These are phyloP conservation scores for Poecilia gillii DNA, from an alignment of 2,797 vertebrate genomes.

Conservation along the genomic window DNA sequence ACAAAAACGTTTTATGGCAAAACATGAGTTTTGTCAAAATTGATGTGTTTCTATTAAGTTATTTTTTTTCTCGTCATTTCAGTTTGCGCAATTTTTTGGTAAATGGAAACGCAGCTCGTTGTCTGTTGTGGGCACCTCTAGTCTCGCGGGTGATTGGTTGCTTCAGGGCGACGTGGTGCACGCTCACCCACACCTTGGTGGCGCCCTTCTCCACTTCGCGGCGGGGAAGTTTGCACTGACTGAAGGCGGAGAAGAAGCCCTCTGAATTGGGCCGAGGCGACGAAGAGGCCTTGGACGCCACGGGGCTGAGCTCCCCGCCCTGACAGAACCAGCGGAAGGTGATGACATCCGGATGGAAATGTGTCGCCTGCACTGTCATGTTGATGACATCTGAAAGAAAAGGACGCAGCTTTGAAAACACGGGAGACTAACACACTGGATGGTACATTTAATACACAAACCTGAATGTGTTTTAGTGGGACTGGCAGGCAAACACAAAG, in stretches of 20 bases:
- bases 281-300: slow-evolving; percentile 79
- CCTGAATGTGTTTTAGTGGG: background rate
- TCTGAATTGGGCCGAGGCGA: slow-evolving; percentile 78
- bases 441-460: background rate
- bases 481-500: no score
- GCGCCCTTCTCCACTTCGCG: slow-evolving; percentile 77
- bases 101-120: no score
- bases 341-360: slow-evolving; percentile 83
- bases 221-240: slow-evolving; percentile 80
- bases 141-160: slow-evolving; percentile 78
- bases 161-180: slow-evolving; percentile 83
- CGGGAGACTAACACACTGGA: background rate
- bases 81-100: no score
- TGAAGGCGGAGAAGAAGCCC: slow-evolving; percentile 82
- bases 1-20: no score
- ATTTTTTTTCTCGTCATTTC: no score
- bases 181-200: slow-evolving; percentile 82
- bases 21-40: no score
- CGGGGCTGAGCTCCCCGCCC: slow-evolving; percentile 82
- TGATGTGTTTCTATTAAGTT: no score
- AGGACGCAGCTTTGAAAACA: background rate
- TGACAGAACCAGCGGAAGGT: slow-evolving; percentile 87
- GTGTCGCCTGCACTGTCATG: slow-evolving; percentile 74
- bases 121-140: slow-evolving; percentile 65
- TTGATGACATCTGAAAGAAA: slow-evolving; percentile 72